Evolutionary conservation across 2,797 vertebrate genomes (phyloP).

Genomic region (Sitta carolinensis): DNA sequence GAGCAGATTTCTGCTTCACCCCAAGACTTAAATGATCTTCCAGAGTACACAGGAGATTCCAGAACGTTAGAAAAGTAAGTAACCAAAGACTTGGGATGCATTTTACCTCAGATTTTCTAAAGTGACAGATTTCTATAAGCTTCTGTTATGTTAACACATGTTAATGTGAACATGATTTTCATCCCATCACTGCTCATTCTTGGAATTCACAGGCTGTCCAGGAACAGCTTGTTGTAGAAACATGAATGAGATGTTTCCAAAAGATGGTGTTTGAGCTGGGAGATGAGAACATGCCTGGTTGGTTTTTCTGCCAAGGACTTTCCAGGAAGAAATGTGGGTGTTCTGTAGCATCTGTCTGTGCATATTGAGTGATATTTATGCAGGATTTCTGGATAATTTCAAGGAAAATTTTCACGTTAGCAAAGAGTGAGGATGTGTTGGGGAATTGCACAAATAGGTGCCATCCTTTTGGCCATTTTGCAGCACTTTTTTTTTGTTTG

Average conservation of each 20-base stretch:
- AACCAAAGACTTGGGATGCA: not conserved
- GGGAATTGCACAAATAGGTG: not conserved
- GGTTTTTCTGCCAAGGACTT: conserved; percentile 20
- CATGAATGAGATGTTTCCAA: conserved; percentile 52
- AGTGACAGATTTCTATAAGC: not conserved
- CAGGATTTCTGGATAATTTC: conserved; percentile 15
- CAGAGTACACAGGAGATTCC: conserved; percentile 83
- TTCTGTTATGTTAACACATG: not conserved
- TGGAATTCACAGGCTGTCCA: conserved; percentile 10
- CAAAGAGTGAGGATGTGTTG: not conserved
- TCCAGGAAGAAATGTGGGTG: conserved; percentile 27
- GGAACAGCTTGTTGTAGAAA: conserved; percentile 45
- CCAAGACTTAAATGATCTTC: conserved; percentile 88
- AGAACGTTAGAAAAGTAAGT: conserved; percentile 93
- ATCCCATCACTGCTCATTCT: conserved; percentile 9
- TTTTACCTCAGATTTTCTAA: not conserved
- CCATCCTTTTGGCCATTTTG: not conserved
- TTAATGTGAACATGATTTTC: not conserved
- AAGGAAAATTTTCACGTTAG: not conserved
- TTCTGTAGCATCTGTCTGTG: conserved; percentile 44
- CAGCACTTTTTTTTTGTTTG: not conserved
- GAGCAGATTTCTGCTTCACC: conserved; percentile 87
- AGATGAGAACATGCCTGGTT: not conserved
- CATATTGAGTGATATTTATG: conserved; percentile 9
- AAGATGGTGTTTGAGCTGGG: conserved; percentile 17